A percentile compares a stretch with the other conserved stretches of the same genome.
Evolutionary conservation across 2,797 vertebrate species (phyloP).

Genomic region (Clarias laeviceps): DNA sequence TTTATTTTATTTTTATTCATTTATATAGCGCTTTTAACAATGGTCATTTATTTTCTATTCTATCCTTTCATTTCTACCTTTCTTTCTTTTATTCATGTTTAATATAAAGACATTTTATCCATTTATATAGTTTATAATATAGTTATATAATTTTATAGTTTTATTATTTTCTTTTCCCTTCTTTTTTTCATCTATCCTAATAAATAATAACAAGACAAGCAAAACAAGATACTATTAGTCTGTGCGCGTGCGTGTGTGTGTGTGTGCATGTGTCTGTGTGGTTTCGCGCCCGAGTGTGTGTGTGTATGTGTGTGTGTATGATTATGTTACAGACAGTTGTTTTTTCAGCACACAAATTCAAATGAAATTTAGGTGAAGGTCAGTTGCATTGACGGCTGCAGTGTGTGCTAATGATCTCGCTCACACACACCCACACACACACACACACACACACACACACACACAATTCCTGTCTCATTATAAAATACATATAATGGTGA

Average conservation of each 20-base stretch:
- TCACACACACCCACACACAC: too few species aligned
- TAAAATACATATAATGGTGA: not conserved
- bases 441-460: not conserved
- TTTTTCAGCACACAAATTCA: not conserved
- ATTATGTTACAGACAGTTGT: not conserved
- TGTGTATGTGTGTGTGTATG: not conserved
- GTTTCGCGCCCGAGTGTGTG: too few species aligned
- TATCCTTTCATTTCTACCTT: not conserved
- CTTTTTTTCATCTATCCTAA: not conserved
- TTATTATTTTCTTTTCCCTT: not conserved
- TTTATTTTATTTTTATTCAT: too few species aligned
- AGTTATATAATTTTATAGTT: too few species aligned
- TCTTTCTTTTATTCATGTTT: not conserved
- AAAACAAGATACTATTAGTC: not conserved
- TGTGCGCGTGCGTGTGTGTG: not conserved
- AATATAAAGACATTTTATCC: too few species aligned
- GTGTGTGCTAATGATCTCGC: conserved; percentile 13
- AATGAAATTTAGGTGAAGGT: conserved; percentile 6
- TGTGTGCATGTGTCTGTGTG: conserved; percentile 1
- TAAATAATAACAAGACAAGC: not conserved
- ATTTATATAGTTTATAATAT: too few species aligned
- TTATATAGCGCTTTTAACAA: too few species aligned
- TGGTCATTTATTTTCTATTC: too few species aligned
- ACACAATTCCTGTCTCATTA: not conserved
- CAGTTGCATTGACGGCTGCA: conserved; percentile 26